Base-by-base conservation (phyloP, 2,888 invertebrate species). In the Rhagonycha fulva region DNA sequence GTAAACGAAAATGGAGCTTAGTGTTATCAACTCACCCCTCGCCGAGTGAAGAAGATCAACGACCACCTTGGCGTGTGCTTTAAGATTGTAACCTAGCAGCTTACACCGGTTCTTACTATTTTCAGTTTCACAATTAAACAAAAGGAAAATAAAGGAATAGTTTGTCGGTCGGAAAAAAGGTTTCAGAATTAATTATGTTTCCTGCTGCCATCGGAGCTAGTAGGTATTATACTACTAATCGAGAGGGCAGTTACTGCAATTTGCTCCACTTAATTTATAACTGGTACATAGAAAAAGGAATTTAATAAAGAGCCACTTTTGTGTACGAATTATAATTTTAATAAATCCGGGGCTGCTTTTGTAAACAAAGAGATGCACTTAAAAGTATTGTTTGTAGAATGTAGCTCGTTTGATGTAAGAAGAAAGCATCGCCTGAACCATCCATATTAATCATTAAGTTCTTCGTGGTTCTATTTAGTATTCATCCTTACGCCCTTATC, bases 371-470 rank as follows among this genome's bases (percentile, higher is more conserved):
- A 26, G 24, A 66, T 66, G 63, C 63, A 66, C 63, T 66, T 24
- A 66, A 47, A 47, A 66, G 63, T 66, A 66, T 66, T 26, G 19
- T 66, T 66, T 66, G 63, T 66, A 26, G 24, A 66, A 12, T 66
- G 26, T 62, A 61, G 70, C 73, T 76, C 73, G 72, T 77, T 77
- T 76, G 76, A 78, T 76, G 74, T 72, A 69, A 68, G 72, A 32
- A 78, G 70, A 76, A 78, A 77, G 77, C 78, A 81, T 80, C 76
- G 82, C 81, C 81, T 80, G 82, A 82, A 80, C 82, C 83, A 81
- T 83, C 83, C 83, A 84, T 85, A 85, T 85, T 85, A 85, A 85
- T 85, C 84, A 85, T 84, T 82, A 84, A 80, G 82, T 81, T 82
- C 80, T 82, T 81, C 80, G 80, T 81, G 82, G 80, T 80, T 81